These are phyloP conservation scores for Rhopalosiphum maidis DNA, from an alignment of 1,140 invertebrate genomes.

Conservation along the genomic window DNA sequence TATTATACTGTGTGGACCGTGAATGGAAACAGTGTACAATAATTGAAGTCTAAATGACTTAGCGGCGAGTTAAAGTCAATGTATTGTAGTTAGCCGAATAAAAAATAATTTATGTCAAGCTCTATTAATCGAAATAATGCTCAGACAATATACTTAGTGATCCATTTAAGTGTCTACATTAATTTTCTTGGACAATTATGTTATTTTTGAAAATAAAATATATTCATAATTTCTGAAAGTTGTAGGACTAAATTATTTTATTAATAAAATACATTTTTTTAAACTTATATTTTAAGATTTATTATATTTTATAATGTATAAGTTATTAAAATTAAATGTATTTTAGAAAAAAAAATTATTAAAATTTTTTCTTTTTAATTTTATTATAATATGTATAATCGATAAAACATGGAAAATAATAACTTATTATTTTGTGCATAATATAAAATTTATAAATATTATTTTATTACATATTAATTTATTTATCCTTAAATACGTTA, in stretches of 20 bases:
- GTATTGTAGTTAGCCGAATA: not conserved
- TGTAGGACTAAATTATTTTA: not conserved
- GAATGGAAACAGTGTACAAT: not conserved
- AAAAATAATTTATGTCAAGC: not conserved
- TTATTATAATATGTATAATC: no score
- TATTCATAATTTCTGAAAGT: not conserved
- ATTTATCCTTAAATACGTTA: no score
- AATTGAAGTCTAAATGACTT: not conserved
- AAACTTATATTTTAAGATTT: no score
- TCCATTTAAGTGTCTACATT: not conserved
- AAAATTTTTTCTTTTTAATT: no score
- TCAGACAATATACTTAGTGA: not conserved
- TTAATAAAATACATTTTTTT: not conserved
- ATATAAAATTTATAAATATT: no score
- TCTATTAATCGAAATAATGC: not conserved
- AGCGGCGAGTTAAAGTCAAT: not conserved
- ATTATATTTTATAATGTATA: no score
- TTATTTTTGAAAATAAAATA: no score
- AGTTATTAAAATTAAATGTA: no score
- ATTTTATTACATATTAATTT: no score
- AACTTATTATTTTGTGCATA: no score
- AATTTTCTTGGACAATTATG: not conserved
- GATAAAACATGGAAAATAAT: no score
- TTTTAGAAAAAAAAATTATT: no score
- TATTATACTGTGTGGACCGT: not conserved